A percentile compares a stretch with the other conserved stretches of the same genome.
phyloP scores from a whole-genome alignment of 2,113 vertebrate genomes.

The Carassius auratus region DNA sequence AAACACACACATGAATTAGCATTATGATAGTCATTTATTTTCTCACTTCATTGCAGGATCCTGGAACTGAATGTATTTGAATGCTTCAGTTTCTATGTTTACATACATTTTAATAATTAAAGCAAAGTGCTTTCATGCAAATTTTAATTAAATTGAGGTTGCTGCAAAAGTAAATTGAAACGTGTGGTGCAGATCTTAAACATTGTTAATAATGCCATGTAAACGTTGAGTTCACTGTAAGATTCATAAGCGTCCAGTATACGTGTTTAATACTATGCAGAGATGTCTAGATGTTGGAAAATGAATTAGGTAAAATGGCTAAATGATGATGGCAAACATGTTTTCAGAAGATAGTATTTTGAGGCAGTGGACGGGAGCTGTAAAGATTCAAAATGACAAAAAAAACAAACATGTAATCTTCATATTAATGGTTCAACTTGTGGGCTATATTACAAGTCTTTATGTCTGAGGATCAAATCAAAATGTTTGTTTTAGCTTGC shows the following conservation, averaged over 20 bases:
- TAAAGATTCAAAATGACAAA: background rate
- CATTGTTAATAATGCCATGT: background rate
- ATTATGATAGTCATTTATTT: background rate
- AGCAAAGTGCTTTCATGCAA: background rate
- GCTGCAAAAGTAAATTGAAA: background rate
- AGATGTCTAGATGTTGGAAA: background rate
- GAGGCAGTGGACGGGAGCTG: background rate
- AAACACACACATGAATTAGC: background rate
- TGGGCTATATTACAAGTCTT: background rate
- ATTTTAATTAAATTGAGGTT: background rate
- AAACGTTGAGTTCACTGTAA: background rate
- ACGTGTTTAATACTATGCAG: background rate
- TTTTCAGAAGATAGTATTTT: background rate
- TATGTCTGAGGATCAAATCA: background rate
- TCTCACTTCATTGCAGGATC: background rate
- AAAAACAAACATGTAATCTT: background rate
- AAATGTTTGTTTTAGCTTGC: background rate
- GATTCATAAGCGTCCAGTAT: background rate
- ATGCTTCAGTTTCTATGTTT: background rate
- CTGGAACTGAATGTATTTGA: background rate
- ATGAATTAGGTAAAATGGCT: background rate
- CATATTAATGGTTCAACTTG: background rate
- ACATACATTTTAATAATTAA: background rate
- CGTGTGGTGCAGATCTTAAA: background rate
- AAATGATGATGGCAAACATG: background rate